A percentile compares a stretch with the other conserved stretches of the same genome.
Conservation (phyloP, 2,888 invertebrate genomes). For the Tachystola acroxantha region DNA sequence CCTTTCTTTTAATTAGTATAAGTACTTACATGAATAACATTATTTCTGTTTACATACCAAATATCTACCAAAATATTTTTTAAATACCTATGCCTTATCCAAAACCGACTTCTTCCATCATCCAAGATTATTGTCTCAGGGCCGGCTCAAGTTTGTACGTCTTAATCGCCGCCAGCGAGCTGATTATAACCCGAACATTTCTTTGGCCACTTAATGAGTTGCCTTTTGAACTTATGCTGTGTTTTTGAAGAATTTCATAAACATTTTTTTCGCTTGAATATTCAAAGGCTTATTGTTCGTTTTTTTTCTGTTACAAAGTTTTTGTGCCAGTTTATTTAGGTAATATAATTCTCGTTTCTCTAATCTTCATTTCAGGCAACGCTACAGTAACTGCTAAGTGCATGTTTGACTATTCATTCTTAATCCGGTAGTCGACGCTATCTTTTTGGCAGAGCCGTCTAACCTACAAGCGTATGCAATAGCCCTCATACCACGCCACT, state of each 20-base stretch:
- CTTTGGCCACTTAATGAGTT: slow-evolving; percentile 56
- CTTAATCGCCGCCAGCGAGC: slow-evolving; percentile 63
- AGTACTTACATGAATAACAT: no score
- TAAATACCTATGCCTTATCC: no score
- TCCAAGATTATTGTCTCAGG: slow-evolving; percentile 43
- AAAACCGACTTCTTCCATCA: slow-evolving; percentile 22
- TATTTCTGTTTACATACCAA: no score
- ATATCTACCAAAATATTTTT: no score
- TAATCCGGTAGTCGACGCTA: slow-evolving; percentile 51
- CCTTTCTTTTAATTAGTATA: no score
- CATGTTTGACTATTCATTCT: slow-evolving; percentile 63
- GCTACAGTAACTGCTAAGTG: slow-evolving; percentile 44
- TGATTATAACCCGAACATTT: slow-evolving; percentile 61
- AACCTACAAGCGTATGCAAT: slow-evolving; percentile 30
- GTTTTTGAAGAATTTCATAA: slow-evolving; percentile 29
- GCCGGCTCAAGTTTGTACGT: slow-evolving; percentile 55
- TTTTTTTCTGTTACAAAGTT: slow-evolving; percentile 17
- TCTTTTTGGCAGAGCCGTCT: slow-evolving; percentile 60
- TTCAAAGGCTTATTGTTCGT: slow-evolving; percentile 33
- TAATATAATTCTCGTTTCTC: slow-evolving; percentile 11
- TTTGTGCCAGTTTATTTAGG: slow-evolving; percentile 10
- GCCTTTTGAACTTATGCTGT: slow-evolving; percentile 48
- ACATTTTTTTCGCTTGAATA: slow-evolving; percentile 23
- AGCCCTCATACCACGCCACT: slow-evolving; percentile 8
- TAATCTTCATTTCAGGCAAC: slow-evolving; percentile 30